Base-by-base conservation (phyloP, 2,888 invertebrate species). In the Sceliomorpha sp. region DNA sequence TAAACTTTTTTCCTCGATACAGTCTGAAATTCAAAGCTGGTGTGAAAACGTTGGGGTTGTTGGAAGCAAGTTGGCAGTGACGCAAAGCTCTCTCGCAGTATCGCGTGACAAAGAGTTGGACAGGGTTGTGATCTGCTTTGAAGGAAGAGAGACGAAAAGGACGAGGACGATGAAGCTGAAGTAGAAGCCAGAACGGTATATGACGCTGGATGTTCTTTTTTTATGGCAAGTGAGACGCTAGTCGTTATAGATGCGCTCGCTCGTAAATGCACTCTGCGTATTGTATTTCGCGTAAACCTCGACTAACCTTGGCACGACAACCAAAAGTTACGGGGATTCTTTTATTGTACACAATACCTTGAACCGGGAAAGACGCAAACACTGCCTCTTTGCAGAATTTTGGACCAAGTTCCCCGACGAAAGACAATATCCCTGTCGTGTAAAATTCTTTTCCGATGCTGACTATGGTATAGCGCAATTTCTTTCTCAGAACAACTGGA, bases 21-120 rank as follows among this genome's bases (percentile, higher is more conserved):
- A 26, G 27, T 20, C 31, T 39, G 50, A 60, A 44, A 67, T 67
- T 67, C 60, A 60, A 67, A 59, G 59, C 37, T 45, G 13, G 42
- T 15, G 31, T 17, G 36, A 42, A 48, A 59, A 20, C 32, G 20
- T 29, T n/a, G 31, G 56, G 20, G 27, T 10, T 17, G 48, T 24
- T 27, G 42, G 26, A 53, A 48, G 29, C 53, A 32, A 26, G 45
- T 56, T 56, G 66, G 32, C 55, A 12, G 5, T 20, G 20, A 8
- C 39, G 56, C 39, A 8, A 60, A 55, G 42, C 60, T 44, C 45
- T 34, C 39, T 13, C 39, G 40, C 34, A 50, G 51, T 62, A 60
- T 69, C 62, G 58, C 68, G 58, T 69, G 62, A 69, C 68, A 69
- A 69, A 69, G 68, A 51, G 62, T 51, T 47, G 51, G 56, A 68